Evolutionary conservation across 2,888 invertebrate species (phyloP).

Genomic region (Hofmannophila pseudospretella): DNA sequence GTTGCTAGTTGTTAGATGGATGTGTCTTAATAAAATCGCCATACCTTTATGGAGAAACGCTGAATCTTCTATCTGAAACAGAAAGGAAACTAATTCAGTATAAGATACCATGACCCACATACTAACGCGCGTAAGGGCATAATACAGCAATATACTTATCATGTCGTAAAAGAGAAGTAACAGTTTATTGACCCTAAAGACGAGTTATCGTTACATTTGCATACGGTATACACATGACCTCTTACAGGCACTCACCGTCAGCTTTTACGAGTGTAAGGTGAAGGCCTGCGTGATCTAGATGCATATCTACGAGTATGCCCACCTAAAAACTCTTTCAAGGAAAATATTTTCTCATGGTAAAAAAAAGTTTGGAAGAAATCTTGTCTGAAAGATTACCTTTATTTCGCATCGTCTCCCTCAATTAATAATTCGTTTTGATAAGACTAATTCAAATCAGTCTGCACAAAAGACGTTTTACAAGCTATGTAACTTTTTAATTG

Average conservation of each 20-base stretch:
- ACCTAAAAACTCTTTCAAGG: not conserved
- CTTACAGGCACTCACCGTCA: conserved; percentile 48
- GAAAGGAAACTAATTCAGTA: conserved; percentile 36
- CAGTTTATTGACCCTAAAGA: conserved; percentile 73
- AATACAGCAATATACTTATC: conserved; percentile 69
- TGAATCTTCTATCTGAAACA: conserved; percentile 48
- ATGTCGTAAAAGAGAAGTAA: conserved; percentile 68
- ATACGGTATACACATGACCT: conserved; percentile 39
- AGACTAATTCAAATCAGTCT: conserved; percentile 21
- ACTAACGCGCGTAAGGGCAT: conserved; percentile 39
- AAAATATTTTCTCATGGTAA: not conserved
- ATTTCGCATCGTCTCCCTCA: not conserved
- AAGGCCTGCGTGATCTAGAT: conserved; percentile 34
- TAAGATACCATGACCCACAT: conserved; percentile 38
- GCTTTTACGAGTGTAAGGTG: conserved; percentile 56
- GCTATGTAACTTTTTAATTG: conserved; percentile 41
- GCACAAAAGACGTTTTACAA: conserved; percentile 35
- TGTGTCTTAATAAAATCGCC: no score
- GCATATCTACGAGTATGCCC: conserved; percentile 1
- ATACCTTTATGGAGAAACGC: not conserved
- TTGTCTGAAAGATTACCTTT: not conserved
- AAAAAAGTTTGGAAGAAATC: not conserved
- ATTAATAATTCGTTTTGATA: not conserved
- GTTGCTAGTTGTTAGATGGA: no score
- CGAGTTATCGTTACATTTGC: conserved; percentile 73